Evolutionary conservation across 2,888 invertebrate species (phyloP).

Genomic region (Cecidostiba fungosa): DNA sequence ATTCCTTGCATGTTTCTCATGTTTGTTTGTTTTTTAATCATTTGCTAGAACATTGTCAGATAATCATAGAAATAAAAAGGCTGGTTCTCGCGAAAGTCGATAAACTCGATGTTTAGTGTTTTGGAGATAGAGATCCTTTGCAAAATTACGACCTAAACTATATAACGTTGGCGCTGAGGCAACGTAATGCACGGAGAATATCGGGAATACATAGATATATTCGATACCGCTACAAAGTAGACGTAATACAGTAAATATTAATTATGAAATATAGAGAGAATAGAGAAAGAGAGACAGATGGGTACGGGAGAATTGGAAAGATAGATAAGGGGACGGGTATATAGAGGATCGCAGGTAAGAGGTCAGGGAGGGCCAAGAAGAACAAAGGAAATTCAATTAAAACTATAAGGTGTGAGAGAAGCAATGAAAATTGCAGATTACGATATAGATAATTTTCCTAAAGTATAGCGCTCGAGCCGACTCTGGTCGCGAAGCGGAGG

Average conservation of each 20-base stretch:
- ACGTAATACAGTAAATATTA: conserved; percentile 63
- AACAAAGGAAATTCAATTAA: conserved; percentile 40
- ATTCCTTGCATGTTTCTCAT: neutral
- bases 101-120: conserved; percentile 59
- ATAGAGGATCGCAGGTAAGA: neutral
- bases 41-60: neutral
- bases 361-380: neutral
- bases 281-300: neutral
- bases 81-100: conserved; percentile 55
- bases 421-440: conserved; percentile 54
- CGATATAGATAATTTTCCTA: conserved; percentile 54
- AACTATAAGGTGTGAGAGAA: conserved; percentile 28
- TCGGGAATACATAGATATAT: conserved; percentile 64
- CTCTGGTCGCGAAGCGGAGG: conserved; percentile 31
- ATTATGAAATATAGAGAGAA: conserved; percentile 55
- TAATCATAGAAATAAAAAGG: conserved; percentile 46
- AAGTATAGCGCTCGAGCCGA: conserved; percentile 37
- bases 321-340: neutral
- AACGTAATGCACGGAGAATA: conserved; percentile 66
- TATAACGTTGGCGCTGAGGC: conserved; percentile 65
- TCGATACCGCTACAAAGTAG: conserved; percentile 63
- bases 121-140: conserved; percentile 63
- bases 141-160: conserved; percentile 69
- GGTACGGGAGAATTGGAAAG: neutral
- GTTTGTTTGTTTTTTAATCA: neutral